Evolutionary conservation across 2,797 vertebrate species (phyloP).

Genomic region (Melanotaenia nigrans): DNA sequence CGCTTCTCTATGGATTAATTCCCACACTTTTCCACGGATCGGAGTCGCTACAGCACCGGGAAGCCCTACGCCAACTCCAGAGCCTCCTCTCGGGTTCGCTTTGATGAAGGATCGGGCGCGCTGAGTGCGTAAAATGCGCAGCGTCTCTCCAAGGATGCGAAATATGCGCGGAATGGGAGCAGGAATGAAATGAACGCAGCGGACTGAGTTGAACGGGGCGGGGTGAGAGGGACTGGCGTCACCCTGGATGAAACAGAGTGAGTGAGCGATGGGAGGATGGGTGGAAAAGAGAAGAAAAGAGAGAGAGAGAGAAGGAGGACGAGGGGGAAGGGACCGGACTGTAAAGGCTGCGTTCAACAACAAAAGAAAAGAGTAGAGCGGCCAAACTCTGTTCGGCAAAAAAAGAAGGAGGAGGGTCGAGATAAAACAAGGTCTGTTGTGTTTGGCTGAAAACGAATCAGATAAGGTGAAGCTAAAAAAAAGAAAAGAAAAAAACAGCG

Average conservation of each 20-base stretch:
- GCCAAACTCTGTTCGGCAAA: slow-evolving; percentile 69
- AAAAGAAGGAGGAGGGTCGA: slow-evolving; percentile 43
- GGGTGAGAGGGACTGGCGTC: slow-evolving; percentile 85
- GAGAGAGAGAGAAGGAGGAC: slow-evolving; percentile 36
- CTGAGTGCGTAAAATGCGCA: slow-evolving; percentile 76
- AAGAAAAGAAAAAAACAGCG: neutral
- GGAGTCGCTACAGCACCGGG: slow-evolving; percentile 40
- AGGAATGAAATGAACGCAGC: slow-evolving; percentile 98
- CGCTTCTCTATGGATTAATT: slow-evolving; percentile 66
- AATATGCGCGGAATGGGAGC: slow-evolving; percentile 98
- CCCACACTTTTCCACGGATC: slow-evolving; percentile 62
- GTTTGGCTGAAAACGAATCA: slow-evolving; percentile 41
- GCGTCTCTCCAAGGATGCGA: slow-evolving; percentile 91
- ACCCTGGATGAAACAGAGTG: slow-evolving; percentile 81
- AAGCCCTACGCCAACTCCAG: slow-evolving; percentile 61
- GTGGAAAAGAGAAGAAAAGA: slow-evolving; percentile 46
- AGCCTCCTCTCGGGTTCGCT: slow-evolving; percentile 46
- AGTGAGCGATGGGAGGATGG: slow-evolving; percentile 65
- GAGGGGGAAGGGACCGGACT: slow-evolving; percentile 64
- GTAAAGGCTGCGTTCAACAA: slow-evolving; percentile 70
- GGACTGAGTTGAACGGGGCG: slow-evolving; percentile 89
- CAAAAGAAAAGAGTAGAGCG: slow-evolving; percentile 75
- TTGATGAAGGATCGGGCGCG: slow-evolving; percentile 54
- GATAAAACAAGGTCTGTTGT: slow-evolving; percentile 31
- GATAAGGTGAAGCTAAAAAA: slow-evolving; percentile 8